Conservation (phyloP, 2,888 invertebrate genomes). For the Hypomecis atomaria region DNA sequence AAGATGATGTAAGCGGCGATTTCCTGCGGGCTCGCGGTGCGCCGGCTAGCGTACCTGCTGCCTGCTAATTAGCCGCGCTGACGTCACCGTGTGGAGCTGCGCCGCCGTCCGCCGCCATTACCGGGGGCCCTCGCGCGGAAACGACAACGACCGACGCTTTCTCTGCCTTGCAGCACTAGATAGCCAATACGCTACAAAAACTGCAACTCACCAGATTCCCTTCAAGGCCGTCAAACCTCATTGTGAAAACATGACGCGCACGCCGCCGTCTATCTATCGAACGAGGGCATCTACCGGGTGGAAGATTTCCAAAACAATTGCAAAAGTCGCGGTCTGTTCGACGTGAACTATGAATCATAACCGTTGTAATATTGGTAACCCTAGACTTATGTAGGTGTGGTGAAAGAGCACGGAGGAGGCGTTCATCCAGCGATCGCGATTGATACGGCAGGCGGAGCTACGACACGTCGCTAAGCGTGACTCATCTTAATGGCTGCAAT, state of each 20-base stretch:
- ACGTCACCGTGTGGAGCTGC: conserved; percentile 74
- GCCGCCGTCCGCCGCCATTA: conserved; percentile 68
- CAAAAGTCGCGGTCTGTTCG: not conserved
- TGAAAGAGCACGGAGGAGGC: conserved; percentile 50
- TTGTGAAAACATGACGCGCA: conserved; percentile 1
- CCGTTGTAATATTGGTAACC: conserved; percentile 27
- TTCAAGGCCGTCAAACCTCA: conserved; percentile 52
- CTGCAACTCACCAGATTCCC: conserved; percentile 47
- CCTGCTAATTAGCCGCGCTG: conserved; percentile 76
- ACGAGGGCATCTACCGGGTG: not conserved
- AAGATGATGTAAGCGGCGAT: conserved; percentile 77
- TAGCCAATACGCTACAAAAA: conserved; percentile 40
- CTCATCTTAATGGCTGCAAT: conserved; percentile 82
- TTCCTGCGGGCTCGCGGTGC: conserved; percentile 72
- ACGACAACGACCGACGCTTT: conserved; percentile 83
- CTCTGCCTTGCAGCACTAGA: conserved; percentile 63
- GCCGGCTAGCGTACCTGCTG: conserved; percentile 66
- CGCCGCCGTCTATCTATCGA: not conserved
- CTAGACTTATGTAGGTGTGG: conserved; percentile 26
- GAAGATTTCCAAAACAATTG: conserved; percentile 14
- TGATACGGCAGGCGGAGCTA: conserved; percentile 72
- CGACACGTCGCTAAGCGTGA: conserved; percentile 79
- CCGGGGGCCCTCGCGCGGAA: conserved; percentile 79
- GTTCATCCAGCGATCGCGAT: conserved; percentile 61
- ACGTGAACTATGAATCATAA: conserved; percentile 34